These are phyloP conservation scores for Dasysyrphus albostriatus DNA, from an alignment of 2,888 invertebrate species.

Conservation along the genomic window DNA sequence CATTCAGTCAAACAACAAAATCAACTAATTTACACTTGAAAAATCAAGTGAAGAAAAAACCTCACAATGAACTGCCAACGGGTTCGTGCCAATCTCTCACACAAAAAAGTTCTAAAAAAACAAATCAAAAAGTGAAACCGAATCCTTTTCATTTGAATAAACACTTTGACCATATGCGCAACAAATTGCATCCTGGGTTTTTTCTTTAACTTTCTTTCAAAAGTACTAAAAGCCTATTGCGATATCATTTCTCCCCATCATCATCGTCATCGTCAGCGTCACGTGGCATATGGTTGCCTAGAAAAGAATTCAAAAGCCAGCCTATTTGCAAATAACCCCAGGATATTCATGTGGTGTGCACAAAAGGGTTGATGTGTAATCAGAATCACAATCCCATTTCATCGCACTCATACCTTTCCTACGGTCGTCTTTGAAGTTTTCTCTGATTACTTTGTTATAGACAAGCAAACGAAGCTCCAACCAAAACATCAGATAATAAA, in stretches of 20 bases:
- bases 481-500: conserved; percentile 53
- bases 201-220: neutral
- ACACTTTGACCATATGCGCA: conserved; percentile 76
- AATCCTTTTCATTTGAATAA: conserved; percentile 73
- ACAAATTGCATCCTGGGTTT: conserved; percentile 61
- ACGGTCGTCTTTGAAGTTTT: conserved; percentile 61
- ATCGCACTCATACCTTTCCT: neutral
- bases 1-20: conserved; percentile 46
- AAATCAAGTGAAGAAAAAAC: conserved; percentile 60
- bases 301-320: conserved; percentile 47
- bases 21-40: conserved; percentile 75
- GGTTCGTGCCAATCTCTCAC: conserved; percentile 51
- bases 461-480: conserved; percentile 34
- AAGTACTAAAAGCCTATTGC: conserved; percentile 38
- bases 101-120: conserved; percentile 3
- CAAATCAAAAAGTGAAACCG: conserved; percentile 60
- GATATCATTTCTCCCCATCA: conserved; percentile 27
- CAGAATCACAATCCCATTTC: conserved; percentile 56
- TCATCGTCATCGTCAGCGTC: conserved; percentile 18
- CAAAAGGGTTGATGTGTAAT: conserved; percentile 51
- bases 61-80: conserved; percentile 42
- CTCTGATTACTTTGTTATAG: conserved; percentile 53
- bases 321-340: conserved; percentile 58
- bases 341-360: conserved; percentile 50
- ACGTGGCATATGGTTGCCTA: conserved; percentile 70